phyloP scores from a whole-genome alignment of 2,113 vertebrate genomes.

The Conger conger region DNA sequence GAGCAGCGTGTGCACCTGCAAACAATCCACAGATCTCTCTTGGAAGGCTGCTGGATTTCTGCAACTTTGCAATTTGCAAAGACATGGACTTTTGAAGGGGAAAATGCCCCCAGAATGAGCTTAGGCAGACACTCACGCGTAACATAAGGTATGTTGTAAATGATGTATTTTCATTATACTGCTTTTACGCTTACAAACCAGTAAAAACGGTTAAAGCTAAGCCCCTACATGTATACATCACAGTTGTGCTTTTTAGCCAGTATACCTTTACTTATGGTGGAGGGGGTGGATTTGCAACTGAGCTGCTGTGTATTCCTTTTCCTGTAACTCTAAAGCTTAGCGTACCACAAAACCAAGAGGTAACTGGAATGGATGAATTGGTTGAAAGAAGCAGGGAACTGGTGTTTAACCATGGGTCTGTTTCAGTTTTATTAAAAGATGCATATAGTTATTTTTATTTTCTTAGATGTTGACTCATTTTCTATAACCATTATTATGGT shows the following conservation, averaged over 20 bases:
- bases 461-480: conserved; percentile 47
- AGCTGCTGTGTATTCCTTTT: background rate
- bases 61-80: background rate
- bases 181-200: background rate
- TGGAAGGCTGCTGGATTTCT: background rate
- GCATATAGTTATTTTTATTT: conserved; percentile 47
- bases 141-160: background rate
- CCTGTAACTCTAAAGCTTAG: background rate
- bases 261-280: background rate
- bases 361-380: conserved; percentile 18
- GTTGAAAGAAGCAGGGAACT: background rate
- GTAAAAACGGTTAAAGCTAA: background rate
- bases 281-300: background rate
- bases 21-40: background rate
- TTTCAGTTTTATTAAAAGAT: conserved; percentile 48
- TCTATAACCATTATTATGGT: conserved; percentile 43
- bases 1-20: background rate
- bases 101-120: background rate
- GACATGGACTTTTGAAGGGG: background rate
- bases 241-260: background rate
- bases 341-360: conserved; percentile 8
- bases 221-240: background rate
- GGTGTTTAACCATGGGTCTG: conserved; percentile 27
- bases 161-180: background rate
- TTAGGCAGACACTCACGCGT: background rate